Conservation (phyloP, 1,140 invertebrate genomes). For the Cydia fagiglandana region DNA sequence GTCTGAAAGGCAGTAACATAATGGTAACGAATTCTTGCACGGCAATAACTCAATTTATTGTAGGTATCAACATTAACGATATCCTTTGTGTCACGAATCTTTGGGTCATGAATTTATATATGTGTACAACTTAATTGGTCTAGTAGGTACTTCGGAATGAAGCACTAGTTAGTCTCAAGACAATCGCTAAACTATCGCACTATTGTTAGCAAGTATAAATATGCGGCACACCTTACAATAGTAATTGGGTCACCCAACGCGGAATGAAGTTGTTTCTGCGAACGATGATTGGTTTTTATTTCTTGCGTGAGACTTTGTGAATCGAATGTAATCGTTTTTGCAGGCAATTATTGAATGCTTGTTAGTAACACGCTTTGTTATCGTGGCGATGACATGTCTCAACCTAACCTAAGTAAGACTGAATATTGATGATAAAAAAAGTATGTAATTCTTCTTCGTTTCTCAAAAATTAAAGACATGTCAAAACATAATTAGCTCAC, state of each 20-base stretch:
- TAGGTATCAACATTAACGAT: too few relatives aligned
- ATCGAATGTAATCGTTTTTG: neutral
- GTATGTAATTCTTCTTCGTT: too few relatives aligned
- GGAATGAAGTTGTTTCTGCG: conserved; percentile 2
- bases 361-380: neutral
- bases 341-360: neutral
- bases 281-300: conserved; percentile 9
- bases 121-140: too few relatives aligned
- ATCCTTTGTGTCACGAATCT: too few relatives aligned
- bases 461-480: too few relatives aligned
- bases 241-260: neutral
- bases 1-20: too few relatives aligned
- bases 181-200: neutral
- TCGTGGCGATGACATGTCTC: neutral
- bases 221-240: conserved; percentile 6
- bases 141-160: too few relatives aligned
- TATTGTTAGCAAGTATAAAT: neutral
- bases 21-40: too few relatives aligned
- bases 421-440: neutral
- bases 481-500: too few relatives aligned
- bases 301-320: neutral
- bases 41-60: too few relatives aligned
- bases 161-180: too few relatives aligned
- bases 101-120: too few relatives aligned
- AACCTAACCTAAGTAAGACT: neutral